Evolutionary conservation across 2,888 invertebrate species (phyloP).

Genomic region (Drosophila demipolita): DNA sequence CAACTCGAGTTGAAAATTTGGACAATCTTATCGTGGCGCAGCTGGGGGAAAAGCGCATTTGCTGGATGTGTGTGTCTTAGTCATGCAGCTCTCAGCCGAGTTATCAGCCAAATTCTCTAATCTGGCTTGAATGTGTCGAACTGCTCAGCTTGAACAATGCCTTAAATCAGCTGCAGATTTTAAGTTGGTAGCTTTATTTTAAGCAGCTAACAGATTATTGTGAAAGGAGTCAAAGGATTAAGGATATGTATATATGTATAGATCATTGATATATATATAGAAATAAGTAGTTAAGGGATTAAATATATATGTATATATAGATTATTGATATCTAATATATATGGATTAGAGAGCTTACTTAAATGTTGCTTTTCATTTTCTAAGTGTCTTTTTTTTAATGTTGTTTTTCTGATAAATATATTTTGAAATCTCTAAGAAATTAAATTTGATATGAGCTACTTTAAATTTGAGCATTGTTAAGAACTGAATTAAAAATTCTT

Average conservation of each 20-base stretch:
- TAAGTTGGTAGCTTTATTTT: neutral
- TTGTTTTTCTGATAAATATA: too few relatives aligned
- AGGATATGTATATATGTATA: too few relatives aligned
- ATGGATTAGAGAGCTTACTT: too few relatives aligned
- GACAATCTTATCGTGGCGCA: slow-evolving; percentile 47
- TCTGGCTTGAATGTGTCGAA: neutral
- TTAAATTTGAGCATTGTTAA: neutral
- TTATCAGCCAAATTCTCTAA: slow-evolving; percentile 22
- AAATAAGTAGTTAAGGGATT: neutral
- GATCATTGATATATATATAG: neutral
- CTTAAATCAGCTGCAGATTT: neutral
- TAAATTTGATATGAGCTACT: too few relatives aligned
- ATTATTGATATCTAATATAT: too few relatives aligned
- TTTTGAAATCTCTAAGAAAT: too few relatives aligned
- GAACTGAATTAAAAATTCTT: neutral
- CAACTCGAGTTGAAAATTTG: slow-evolving; percentile 28
- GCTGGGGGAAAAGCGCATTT: slow-evolving; percentile 8
- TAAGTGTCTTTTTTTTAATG: too few relatives aligned
- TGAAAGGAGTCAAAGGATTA: neutral
- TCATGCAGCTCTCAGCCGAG: slow-evolving; percentile 12
- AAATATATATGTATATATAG: neutral
- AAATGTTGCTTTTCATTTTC: too few relatives aligned
- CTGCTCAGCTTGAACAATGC: neutral
- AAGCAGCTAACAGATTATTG: neutral
- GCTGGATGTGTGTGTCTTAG: slow-evolving; percentile 37